A percentile compares a stretch with the other conserved stretches of the same genome.
phyloP scores from a whole-genome alignment of 2,113 vertebrate genomes.

The Athene cunicularia region DNA sequence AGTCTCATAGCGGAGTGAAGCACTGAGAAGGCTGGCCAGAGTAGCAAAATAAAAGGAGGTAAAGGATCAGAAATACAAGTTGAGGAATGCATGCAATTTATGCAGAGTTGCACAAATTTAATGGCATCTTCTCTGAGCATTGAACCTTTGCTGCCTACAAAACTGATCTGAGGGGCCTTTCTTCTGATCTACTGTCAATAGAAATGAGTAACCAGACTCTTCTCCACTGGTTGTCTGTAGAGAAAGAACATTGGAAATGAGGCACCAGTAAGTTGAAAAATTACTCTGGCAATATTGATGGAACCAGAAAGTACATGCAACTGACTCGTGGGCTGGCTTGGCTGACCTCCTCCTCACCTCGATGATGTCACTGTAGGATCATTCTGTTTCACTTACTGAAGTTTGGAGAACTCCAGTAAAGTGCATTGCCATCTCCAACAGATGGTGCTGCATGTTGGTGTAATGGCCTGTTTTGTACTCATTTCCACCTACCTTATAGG shows the following conservation, averaged over 20 bases:
- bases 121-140: neutral
- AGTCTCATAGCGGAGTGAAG: neutral
- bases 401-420: neutral
- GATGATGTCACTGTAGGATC: neutral
- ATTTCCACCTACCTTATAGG: neutral
- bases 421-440: neutral
- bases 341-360: neutral
- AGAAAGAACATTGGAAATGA: neutral
- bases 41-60: neutral
- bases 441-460: neutral
- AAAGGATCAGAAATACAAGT: neutral
- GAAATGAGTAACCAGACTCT: neutral
- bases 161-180: neutral
- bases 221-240: neutral
- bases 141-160: neutral
- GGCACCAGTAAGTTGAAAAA: neutral
- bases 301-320: neutral
- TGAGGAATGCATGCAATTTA: neutral
- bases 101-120: neutral
- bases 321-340: neutral
- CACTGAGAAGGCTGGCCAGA: neutral
- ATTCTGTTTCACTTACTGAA: neutral
- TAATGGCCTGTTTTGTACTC: neutral
- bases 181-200: neutral
- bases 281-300: neutral